Conservation (phyloP, 2,797 vertebrate genomes). For the Sebastes trivittatus region DNA sequence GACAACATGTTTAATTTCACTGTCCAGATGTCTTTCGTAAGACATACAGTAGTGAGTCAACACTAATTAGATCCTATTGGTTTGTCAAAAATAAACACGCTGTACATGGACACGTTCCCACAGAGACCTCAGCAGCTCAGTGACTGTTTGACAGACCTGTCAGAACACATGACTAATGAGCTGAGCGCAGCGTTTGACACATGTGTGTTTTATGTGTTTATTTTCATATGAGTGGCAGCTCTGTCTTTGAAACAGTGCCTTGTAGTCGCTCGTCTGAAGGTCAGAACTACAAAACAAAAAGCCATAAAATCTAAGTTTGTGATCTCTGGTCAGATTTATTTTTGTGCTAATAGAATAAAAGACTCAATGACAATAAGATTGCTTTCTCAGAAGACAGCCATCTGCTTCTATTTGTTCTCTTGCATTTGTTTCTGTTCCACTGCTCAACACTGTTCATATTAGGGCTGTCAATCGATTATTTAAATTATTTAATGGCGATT, state of each 20-base stretch:
- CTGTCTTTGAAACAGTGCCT: not conserved
- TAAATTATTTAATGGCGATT: too few species aligned
- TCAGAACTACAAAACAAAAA: conserved; percentile 5
- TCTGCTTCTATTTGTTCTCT: not conserved
- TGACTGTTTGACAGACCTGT: conserved; percentile 49
- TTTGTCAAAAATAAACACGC: conserved; percentile 29
- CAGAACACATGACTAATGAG: conserved; percentile 38
- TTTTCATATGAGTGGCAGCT: not conserved
- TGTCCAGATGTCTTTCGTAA: conserved; percentile 26
- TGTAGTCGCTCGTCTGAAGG: not conserved
- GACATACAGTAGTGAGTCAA: conserved; percentile 35
- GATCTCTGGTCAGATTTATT: not conserved
- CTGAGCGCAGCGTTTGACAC: not conserved
- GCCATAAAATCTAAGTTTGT: not conserved
- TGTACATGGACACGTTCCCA: not conserved
- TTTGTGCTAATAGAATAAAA: not conserved
- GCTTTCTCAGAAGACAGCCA: not conserved
- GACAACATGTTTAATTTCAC: conserved; percentile 3
- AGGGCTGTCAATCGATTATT: too few species aligned
- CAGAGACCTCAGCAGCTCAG: conserved; percentile 1
- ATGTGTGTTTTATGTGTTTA: not conserved
- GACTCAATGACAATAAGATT: not conserved
- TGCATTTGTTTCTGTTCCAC: not conserved
- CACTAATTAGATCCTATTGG: conserved; percentile 19
- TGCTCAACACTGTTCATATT: not conserved